Evolutionary conservation across 2,113 vertebrate genomes (phyloP), one percentile per base, ranked within the genome.

Genomic region (Echinops telfairi): DNA sequence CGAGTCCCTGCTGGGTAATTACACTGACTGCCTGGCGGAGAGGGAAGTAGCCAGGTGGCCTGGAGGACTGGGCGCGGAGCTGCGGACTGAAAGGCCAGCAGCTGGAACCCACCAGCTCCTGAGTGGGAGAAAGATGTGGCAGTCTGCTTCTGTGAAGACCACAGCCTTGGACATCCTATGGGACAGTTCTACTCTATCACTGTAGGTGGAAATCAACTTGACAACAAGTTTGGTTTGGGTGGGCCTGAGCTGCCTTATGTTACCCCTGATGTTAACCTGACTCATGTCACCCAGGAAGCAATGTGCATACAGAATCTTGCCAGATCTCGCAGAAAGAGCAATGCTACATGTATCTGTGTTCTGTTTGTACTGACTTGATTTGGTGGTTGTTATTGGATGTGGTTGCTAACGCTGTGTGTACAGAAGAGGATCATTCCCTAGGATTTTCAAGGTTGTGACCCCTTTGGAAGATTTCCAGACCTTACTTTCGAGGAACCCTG

Each of bases 1-100:
- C 64, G 75, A 92, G 95, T 94, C 91, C 82, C 93, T 95, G 94
- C 86, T 43, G 87, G 22, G 60, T 85, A 91, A 95, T 95, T 93
- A 83, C 85, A 88, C 68, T 90, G 76, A 93, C 85, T 94, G 82
- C 57, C 87, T 68, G 88, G 40, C 7, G 40, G 40, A 73, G 57
- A 90, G 8, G 27, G 38, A 95, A 78, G 47, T 4, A 53, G 47
- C 10, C 43, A 5, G 43, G 43, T 47, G 43, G 43, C 10, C 47
- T 53, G 47, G 47, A 7, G 47, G 40, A 6, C 12, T 53, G 12
- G 12, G 47, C 47, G 47, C 47, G 2, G 47, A 53, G 47, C 47
- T 53, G 47, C 47, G 10, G 47, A 14, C 25, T 9, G 7, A 66
- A 66, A 66, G 64, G 25, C 25, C 23, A 3, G 25, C 4, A 6